Percentiles rank a stretch among this genome's conserved stretches.
These are phyloP conservation scores for Ramphastos sulfuratus DNA, from an alignment of 2,113 vertebrate genomes.

Conservation along the genomic window DNA sequence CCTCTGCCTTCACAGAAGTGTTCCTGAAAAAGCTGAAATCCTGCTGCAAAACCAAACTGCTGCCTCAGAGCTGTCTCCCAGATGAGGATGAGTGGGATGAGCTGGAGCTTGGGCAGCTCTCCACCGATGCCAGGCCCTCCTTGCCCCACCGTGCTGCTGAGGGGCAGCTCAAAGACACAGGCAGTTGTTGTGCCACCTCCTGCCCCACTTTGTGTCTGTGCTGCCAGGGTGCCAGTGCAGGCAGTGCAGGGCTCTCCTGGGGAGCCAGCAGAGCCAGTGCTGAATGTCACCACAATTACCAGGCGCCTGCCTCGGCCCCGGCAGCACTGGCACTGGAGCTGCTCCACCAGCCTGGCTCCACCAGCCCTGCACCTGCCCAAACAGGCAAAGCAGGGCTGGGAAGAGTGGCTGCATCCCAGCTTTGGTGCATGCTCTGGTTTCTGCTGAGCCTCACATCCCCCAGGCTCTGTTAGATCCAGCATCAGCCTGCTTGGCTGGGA, in stretches of 20 bases:
- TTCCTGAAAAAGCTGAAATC: background rate
- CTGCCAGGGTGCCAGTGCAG: background rate
- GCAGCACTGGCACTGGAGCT: background rate
- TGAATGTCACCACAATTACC: background rate
- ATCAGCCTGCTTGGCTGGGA: background rate
- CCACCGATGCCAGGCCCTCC: background rate
- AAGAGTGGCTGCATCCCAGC: background rate
- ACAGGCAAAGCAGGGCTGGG: accelerated
- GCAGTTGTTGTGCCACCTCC: accelerated
- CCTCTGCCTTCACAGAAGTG: background rate
- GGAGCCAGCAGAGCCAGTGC: background rate
- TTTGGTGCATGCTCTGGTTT: background rate
- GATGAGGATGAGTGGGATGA: accelerated
- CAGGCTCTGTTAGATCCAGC: background rate
- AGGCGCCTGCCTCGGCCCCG: background rate
- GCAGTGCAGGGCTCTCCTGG: background rate
- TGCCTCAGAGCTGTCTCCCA: background rate
- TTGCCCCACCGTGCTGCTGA: accelerated
- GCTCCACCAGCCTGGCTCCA: background rate
- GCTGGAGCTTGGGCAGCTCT: background rate
- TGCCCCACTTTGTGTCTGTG: background rate
- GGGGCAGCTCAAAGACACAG: accelerated
- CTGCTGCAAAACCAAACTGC: background rate
- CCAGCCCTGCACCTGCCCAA: background rate
- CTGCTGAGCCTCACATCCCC: background rate